phyloP scores from a whole-genome alignment of 2,797 vertebrate species.

The Novumbra hubbsi region DNA sequence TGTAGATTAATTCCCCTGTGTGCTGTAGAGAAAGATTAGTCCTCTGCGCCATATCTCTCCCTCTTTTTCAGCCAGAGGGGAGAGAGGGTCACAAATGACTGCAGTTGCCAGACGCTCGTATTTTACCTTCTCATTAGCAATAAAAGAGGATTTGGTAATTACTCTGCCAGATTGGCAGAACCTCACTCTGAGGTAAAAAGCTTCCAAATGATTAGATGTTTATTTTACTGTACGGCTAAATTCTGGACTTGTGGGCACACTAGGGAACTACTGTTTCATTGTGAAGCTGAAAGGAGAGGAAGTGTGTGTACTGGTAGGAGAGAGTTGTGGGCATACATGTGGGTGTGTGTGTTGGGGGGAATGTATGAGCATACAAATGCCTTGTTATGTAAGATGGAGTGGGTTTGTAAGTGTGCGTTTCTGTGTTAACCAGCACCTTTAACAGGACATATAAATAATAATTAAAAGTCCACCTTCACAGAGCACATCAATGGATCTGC shows the following conservation, averaged over 20 bases:
- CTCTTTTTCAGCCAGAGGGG: neutral
- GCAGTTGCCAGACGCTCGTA: constrained; percentile 63
- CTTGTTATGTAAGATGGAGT: neutral
- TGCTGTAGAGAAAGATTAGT: constrained; percentile 25
- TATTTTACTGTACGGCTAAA: constrained; percentile 40
- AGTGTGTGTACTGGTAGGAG: neutral
- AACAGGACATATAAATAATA: neutral
- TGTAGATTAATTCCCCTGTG: constrained; percentile 11
- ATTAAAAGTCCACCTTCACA: neutral
- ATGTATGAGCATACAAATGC: neutral
- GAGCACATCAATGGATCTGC: neutral
- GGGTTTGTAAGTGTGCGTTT: neutral
- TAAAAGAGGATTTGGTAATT: constrained; percentile 71
- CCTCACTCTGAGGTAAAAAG: constrained; percentile 47
- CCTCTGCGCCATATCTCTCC: neutral
- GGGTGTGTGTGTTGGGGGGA: constrained; percentile 14
- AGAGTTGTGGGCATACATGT: neutral
- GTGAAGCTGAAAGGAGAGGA: neutral
- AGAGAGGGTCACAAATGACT: constrained; percentile 61
- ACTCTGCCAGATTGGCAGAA: constrained; percentile 65
- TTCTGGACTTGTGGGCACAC: constrained; percentile 24
- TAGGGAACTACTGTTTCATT: constrained; percentile 9
- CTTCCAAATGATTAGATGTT: constrained; percentile 45
- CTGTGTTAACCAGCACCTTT: neutral
- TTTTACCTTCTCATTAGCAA: constrained; percentile 77